Evolutionary conservation across 1,140 invertebrate species (phyloP), one percentile per base, ranked within the genome.

Genomic region (Triops longicaudatus): DNA sequence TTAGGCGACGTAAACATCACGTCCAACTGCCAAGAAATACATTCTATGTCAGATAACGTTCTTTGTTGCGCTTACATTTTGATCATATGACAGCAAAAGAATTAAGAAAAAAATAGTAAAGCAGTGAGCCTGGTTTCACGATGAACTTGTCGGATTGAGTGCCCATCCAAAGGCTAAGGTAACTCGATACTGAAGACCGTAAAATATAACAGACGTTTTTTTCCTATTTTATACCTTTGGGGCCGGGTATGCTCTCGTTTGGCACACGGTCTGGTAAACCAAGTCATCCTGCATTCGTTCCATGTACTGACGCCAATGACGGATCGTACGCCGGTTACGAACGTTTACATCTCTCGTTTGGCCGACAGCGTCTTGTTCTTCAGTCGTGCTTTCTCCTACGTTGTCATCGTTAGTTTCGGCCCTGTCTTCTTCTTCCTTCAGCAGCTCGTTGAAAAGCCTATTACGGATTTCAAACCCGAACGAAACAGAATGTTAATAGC

Each of bases 221-320:
- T 10, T 22, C 41, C 28, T 75, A 22, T 7, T 43, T 1, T 31
- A n/a, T 37, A 77, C 76, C 76, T 44, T n/a, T 44, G 76, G 76
- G 22, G 73, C 63, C 22, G 37, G 72, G 27, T 73, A 77, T 4
- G 72, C 72, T 0, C 71, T 77, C 26, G 43, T 41, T 28, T 41
- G 26, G 17, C 72, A 27, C 1, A 77, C 72, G 7, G 76, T 77
- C 22, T 41, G 71, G 41, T 77, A 77, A 26, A 77, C 76, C 1
- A 44, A 31, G 73, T 77, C 76, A 14, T 28, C 72, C 17, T 72
- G 42, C 63, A 77, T 44, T 1, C 73, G 28, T 50, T 77, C 28
- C 22, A 77, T 42, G 76, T 73, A 77, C 11, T 73, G 73, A n/a
- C 42, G 72, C 76, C 71, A 73, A 43, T 44, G 26, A 7, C 44